These are phyloP conservation scores for Acronicta alni DNA, from an alignment of 2,888 invertebrate species.

Conservation along the genomic window DNA sequence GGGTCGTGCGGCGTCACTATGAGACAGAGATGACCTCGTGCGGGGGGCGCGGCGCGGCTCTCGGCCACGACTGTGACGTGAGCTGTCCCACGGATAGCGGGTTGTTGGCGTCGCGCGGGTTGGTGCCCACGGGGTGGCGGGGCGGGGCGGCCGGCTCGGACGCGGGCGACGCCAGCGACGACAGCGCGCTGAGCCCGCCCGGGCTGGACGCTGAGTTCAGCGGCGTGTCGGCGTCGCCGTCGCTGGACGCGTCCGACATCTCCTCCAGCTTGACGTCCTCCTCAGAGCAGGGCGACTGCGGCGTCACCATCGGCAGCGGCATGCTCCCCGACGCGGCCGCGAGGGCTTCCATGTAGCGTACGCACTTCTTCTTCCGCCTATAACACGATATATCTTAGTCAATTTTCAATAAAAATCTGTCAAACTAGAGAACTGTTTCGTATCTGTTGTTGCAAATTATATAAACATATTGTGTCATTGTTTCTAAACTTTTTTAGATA, in stretches of 20 bases:
- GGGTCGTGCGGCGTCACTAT: slow-evolving; percentile 72
- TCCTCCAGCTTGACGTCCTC: slow-evolving; percentile 92
- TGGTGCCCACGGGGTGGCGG: slow-evolving; percentile 96
- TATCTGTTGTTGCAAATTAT: slow-evolving; percentile 11
- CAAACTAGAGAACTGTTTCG: slow-evolving; percentile 42
- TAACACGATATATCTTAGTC: slow-evolving; percentile 10
- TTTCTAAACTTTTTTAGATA: too few species aligned
- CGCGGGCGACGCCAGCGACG: slow-evolving; percentile 93
- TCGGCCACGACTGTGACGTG: slow-evolving; percentile 91
- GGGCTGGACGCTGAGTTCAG: slow-evolving; percentile 85
- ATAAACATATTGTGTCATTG: too few species aligned
- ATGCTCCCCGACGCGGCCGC: slow-evolving; percentile 91
- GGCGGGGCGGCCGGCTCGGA: slow-evolving; percentile 90
- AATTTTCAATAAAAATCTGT: neutral
- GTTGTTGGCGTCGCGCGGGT: slow-evolving; percentile 97
- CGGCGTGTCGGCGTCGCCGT: slow-evolving; percentile 87
- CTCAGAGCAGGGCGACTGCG: slow-evolving; percentile 95
- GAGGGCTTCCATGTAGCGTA: slow-evolving; percentile 97
- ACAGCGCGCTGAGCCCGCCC: slow-evolving; percentile 85
- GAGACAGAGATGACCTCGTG: slow-evolving; percentile 88
- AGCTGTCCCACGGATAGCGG: slow-evolving; percentile 97
- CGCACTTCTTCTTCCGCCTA: slow-evolving; percentile 99
- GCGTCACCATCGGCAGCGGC: slow-evolving; percentile 93
- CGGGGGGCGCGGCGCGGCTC: slow-evolving; percentile 76
- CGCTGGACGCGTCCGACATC: slow-evolving; percentile 91